Evolutionary conservation across 2,113 vertebrate genomes (phyloP).

Genomic region (Rhabdomys dilectus): DNA sequence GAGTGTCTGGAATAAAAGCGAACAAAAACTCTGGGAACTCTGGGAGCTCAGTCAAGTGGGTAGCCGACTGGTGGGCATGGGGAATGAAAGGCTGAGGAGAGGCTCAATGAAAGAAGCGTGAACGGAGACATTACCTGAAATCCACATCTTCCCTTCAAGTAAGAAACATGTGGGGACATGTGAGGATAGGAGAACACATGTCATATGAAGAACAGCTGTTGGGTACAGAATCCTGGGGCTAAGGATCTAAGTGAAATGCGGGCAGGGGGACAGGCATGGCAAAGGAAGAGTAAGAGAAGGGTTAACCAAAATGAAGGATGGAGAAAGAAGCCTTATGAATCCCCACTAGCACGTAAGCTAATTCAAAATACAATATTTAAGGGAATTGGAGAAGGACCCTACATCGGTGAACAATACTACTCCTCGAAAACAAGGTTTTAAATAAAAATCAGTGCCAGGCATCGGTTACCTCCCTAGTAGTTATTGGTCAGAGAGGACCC

Average conservation of each 20-base stretch:
- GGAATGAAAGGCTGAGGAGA: neutral
- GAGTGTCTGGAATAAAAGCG: neutral
- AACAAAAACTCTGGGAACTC: neutral
- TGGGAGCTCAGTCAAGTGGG: neutral
- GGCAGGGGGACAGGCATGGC: accelerated
- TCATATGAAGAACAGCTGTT: too few relatives aligned
- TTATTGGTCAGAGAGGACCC: neutral
- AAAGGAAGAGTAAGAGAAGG: neutral
- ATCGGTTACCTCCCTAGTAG: neutral
- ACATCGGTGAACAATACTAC: neutral
- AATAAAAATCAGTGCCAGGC: neutral
- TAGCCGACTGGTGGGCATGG: too few relatives aligned
- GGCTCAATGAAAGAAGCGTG: neutral
- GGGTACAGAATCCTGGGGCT: neutral
- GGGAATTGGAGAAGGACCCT: neutral
- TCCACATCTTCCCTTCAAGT: neutral
- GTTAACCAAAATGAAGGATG: too few relatives aligned
- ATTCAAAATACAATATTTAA: neutral
- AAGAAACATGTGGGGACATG: too few relatives aligned
- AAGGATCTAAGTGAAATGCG: neutral
- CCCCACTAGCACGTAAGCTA: too few relatives aligned
- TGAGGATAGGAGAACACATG: too few relatives aligned
- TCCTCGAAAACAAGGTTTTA: neutral
- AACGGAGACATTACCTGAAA: neutral
- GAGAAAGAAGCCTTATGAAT: neutral